A percentile compares a stretch with the other conserved stretches of the same genome.
Evolutionary conservation across 2,888 invertebrate species (phyloP).

Genomic region (Tipula unca): DNA sequence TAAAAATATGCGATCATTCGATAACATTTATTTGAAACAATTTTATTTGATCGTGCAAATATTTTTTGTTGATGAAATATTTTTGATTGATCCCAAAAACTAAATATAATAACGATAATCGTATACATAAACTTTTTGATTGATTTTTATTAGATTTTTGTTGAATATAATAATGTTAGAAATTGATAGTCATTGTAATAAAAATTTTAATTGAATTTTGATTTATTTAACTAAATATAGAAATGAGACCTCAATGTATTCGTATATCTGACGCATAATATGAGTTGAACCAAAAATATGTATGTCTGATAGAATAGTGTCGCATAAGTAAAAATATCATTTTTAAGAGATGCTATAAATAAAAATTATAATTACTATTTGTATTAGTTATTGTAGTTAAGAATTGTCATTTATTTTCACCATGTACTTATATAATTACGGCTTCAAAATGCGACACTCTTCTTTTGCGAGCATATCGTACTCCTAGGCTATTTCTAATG

Average conservation of each 20-base stretch:
- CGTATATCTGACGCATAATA: too few species aligned
- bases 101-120: neutral
- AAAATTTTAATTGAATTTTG: neutral
- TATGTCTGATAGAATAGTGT: too few species aligned
- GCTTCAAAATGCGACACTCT: too few species aligned
- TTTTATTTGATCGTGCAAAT: neutral
- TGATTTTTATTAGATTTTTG: neutral
- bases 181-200: conserved; percentile 9
- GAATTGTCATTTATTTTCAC: too few species aligned
- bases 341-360: too few species aligned
- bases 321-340: too few species aligned
- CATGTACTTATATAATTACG: too few species aligned
- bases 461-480: too few species aligned
- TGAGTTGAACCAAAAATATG: too few species aligned
- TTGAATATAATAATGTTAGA: neutral
- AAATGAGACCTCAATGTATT: neutral
- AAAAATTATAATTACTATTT: too few species aligned
- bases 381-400: too few species aligned
- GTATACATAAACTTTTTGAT: neutral
- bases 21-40: neutral
- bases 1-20: neutral
- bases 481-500: too few species aligned
- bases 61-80: neutral
- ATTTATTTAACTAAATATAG: neutral
- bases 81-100: neutral